A percentile compares a stretch with the other conserved stretches of the same genome.
Conservation (phyloP, 2,888 invertebrate genomes). For the Epiblema foenella region DNA sequence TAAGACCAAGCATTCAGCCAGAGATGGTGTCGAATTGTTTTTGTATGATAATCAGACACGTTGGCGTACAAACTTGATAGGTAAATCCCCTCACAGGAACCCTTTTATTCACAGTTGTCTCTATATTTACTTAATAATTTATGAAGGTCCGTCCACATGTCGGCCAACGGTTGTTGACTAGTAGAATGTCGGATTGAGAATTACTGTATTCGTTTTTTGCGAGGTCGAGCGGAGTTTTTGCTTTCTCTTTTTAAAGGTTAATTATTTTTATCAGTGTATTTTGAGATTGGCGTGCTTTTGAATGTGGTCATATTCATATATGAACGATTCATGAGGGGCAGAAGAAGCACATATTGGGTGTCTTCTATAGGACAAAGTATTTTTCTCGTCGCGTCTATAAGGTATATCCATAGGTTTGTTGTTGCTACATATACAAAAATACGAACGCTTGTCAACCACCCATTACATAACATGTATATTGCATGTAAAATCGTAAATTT, state of each 20-base stretch:
- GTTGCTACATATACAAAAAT: not conserved
- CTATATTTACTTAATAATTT: conserved; percentile 23
- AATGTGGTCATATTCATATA: not conserved
- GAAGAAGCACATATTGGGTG: not conserved
- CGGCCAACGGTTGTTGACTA: conserved; percentile 20
- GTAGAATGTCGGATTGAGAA: conserved; percentile 24
- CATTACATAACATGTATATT: not conserved
- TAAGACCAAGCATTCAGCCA: not conserved
- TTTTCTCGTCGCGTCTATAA: not conserved
- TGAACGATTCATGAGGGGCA: no score
- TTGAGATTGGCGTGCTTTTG: not conserved
- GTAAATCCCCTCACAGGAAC: not conserved
- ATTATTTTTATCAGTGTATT: conserved; percentile 8
- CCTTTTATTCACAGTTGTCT: conserved; percentile 4
- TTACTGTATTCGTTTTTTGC: conserved; percentile 12
- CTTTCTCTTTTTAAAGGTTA: conserved; percentile 19
- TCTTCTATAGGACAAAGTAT: not conserved
- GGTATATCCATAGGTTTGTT: not conserved
- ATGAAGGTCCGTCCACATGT: conserved; percentile 12
- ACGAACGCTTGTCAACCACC: not conserved
- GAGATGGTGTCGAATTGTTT: not conserved
- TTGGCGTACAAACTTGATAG: conserved; percentile 51
- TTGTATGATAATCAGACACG: not conserved
- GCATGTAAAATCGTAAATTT: not conserved
- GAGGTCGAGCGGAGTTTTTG: conserved; percentile 12